These are phyloP conservation scores for Chalcis sispes DNA, from an alignment of 2,888 invertebrate species.

Conservation along the genomic window DNA sequence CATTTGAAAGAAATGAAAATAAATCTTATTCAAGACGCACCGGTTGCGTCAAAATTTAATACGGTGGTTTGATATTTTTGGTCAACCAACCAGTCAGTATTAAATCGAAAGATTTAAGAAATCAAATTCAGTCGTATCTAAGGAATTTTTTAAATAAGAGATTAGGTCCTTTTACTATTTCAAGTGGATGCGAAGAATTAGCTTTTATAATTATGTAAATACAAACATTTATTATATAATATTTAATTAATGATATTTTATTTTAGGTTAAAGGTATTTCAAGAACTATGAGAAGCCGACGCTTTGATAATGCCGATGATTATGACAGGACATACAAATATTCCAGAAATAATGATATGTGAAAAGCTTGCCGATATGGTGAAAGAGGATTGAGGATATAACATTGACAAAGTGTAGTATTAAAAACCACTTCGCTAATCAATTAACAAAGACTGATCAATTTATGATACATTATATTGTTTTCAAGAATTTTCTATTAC, in stretches of 20 bases:
- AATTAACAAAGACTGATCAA: too few species aligned
- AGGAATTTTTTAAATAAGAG: conserved; percentile 78
- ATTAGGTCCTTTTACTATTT: conserved; percentile 79
- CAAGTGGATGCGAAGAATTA: conserved; percentile 83
- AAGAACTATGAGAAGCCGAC: conserved; percentile 81
- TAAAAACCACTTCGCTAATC: too few species aligned
- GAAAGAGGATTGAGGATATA: conserved; percentile 77
- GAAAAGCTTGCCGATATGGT: conserved; percentile 83
- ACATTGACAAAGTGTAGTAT: background rate
- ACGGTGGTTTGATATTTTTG: conserved; percentile 79
- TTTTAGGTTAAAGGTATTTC: conserved; percentile 76
- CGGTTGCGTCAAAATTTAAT: conserved; percentile 83
- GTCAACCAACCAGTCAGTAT: conserved; percentile 76
- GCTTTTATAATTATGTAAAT: conserved; percentile 77
- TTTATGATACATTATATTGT: too few species aligned
- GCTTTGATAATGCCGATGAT: conserved; percentile 82
- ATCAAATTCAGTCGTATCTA: conserved; percentile 58
- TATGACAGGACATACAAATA: conserved; percentile 81
- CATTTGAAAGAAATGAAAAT: conserved; percentile 80
- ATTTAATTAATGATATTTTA: background rate
- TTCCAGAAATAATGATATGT: conserved; percentile 83
- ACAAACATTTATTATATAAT: too few species aligned
- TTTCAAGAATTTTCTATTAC: too few species aligned
- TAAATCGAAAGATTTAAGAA: conserved; percentile 42
- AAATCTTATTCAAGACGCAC: conserved; percentile 78